Conservation (phyloP, 1,140 invertebrate species). For the Lasioglossum albipes region DNA sequence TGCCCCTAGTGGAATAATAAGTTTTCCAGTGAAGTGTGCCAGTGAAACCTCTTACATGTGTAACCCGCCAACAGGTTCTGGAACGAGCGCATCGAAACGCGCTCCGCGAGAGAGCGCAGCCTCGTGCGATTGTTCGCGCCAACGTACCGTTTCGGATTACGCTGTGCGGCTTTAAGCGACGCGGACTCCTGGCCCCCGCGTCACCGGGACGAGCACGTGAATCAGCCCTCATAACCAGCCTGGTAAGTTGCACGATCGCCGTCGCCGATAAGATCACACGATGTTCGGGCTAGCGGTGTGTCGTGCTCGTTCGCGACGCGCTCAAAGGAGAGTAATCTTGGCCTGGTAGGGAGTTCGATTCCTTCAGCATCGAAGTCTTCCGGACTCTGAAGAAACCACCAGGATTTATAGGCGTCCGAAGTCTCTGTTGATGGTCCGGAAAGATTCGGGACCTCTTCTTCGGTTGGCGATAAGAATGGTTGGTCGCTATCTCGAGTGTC, state of each 20-base stretch:
- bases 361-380: background rate
- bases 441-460: background rate
- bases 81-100: background rate
- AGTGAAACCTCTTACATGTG: background rate
- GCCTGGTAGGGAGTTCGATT: constrained; percentile 6
- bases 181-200: constrained; percentile 55
- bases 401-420: constrained; percentile 26
- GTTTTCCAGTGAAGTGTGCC: background rate
- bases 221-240: constrained; percentile 54
- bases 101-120: background rate
- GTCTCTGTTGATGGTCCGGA: background rate
- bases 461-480: background rate
- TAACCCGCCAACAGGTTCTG: background rate
- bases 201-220: constrained; percentile 57
- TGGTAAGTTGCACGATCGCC: constrained; percentile 51
- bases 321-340: constrained; percentile 59
- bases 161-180: constrained; percentile 40
- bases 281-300: constrained; percentile 17
- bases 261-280: background rate
- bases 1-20: background rate
- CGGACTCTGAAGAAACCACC: background rate
- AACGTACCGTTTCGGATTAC: constrained; percentile 49
- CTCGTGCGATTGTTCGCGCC: background rate
- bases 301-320: background rate
- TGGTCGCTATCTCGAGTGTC: too few relatives aligned